Base-by-base conservation (phyloP, 2,113 vertebrate genomes). In the Mungos mungo region DNA sequence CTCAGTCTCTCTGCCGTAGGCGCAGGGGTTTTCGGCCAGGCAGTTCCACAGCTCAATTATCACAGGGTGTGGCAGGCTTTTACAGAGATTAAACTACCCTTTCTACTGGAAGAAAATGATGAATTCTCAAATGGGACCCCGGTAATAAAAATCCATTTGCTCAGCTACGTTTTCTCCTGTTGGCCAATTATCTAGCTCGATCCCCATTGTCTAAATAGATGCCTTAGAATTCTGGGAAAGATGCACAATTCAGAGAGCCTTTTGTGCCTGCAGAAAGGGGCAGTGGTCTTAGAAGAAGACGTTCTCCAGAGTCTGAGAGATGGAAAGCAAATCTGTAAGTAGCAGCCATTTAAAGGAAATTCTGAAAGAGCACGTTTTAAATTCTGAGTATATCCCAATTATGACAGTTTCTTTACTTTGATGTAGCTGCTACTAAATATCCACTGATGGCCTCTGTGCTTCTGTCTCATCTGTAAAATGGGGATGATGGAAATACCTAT, bases 291-390 rank as follows among this genome's bases (percentile, higher is more conserved):
- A 68, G 69, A 96, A 31, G 66, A 74, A 74, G 89, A 63, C 7
- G 35, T 94, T 54, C 50, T 92, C 45, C 15, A 33, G 71, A 82
- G 23, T 81, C 88, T 90, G n/a, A 69, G 54, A 63, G 52, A 66
- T 5, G 65, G 90, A 95, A 71, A 89, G 6, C 60, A 69, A 96
- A 66, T 57, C 41, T 89, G 57, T 81, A 92, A 60, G 91, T 54
- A 3, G 0, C 90, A 96, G 14, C 13, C 8, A 19, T 35, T 88
- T 76, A 74, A 84, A 77, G 41, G 60, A 57, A 72, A 47, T 81
- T 96, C 65, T 63, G 50, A 96, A 87, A 60, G 31, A 90, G 7
- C n/a, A 88, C 19, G 5, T 66, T 96, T 89, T 87, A 95, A 92
- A 80, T 93, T 87, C 65, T 47, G 52, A 88, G n/a, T 76, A 21